Percentiles rank a stretch among this genome's conserved stretches.
phyloP scores from a whole-genome alignment of 1,140 invertebrate species.

The Phortica variegata region DNA sequence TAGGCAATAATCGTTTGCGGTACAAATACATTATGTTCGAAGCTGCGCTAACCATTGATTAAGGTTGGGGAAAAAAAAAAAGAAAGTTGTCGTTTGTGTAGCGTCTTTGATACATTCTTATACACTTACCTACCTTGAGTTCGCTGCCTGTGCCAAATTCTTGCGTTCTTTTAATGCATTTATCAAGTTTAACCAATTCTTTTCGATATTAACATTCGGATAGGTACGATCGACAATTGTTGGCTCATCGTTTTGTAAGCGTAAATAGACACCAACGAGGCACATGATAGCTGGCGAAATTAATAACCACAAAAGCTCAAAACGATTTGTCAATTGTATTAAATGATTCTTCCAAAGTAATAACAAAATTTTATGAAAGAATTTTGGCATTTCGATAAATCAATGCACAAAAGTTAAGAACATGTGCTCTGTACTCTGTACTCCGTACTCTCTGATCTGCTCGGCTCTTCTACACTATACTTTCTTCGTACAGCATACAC shows the following conservation, averaged over 20 bases:
- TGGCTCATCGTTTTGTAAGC: neutral
- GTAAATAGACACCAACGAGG: constrained; percentile 16
- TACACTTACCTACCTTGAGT: neutral
- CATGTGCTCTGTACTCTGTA: too few relatives aligned
- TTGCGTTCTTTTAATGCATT: constrained; percentile 6
- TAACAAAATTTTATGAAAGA: neutral
- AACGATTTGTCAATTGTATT: constrained; percentile 16
- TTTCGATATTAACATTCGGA: constrained; percentile 15
- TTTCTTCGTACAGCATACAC: too few relatives aligned
- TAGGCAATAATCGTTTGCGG: constrained; percentile 29
- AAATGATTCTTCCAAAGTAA: constrained; percentile 27
- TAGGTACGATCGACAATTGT: constrained; percentile 9
- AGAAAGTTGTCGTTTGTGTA: too few relatives aligned
- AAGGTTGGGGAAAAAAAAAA: too few relatives aligned
- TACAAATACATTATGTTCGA: constrained; percentile 19
- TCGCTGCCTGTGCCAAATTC: neutral
- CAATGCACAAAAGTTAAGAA: too few relatives aligned
- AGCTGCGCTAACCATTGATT: too few relatives aligned
- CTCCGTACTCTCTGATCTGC: too few relatives aligned
- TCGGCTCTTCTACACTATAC: too few relatives aligned
- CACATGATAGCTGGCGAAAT: constrained; percentile 7
- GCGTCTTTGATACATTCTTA: too few relatives aligned
- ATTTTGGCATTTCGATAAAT: too few relatives aligned
- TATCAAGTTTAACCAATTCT: constrained; percentile 21
- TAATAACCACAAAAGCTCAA: constrained; percentile 19